Evolutionary conservation across 2,888 invertebrate genomes (phyloP).

Genomic region (Oligia fasciuncula): DNA sequence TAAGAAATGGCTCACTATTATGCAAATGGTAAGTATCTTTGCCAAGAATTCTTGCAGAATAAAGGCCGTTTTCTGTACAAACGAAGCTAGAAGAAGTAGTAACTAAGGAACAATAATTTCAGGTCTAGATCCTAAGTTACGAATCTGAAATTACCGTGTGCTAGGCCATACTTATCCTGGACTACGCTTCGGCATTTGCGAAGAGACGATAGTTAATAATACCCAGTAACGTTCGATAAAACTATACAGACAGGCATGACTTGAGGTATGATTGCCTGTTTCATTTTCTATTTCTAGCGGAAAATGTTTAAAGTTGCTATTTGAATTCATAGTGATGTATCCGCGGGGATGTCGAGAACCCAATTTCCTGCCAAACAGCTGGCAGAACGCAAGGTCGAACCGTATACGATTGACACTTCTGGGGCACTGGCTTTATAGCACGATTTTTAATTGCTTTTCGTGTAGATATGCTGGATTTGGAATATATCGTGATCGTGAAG

Average conservation of each 20-base stretch:
- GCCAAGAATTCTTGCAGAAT: not conserved
- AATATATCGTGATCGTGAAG: not conserved
- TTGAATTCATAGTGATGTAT: conserved; percentile 45
- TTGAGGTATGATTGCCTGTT: not conserved
- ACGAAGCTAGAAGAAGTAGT: no score
- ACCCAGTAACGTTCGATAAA: not conserved
- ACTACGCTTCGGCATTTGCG: not conserved
- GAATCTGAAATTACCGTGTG: not conserved
- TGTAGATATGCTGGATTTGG: no score
- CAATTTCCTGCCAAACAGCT: conserved; percentile 42
- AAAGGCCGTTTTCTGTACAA: not conserved
- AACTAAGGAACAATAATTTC: not conserved
- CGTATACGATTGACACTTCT: conserved; percentile 28
- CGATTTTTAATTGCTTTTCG: not conserved
- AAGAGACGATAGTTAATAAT: not conserved
- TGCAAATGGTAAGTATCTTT: conserved; percentile 91
- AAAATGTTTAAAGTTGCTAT: conserved; percentile 7
- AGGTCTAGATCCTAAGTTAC: not conserved
- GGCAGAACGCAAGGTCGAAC: conserved; percentile 34
- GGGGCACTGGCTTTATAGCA: conserved; percentile 7
- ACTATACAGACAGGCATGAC: not conserved
- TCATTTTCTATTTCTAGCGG: conserved; percentile 6
- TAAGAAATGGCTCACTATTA: conserved; percentile 91
- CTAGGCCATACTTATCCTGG: not conserved
- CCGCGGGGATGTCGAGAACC: conserved; percentile 27